Evolutionary conservation across 2,797 vertebrate genomes (phyloP), one percentile per base, ranked within the genome.

Genomic region (Manis javanica): DNA sequence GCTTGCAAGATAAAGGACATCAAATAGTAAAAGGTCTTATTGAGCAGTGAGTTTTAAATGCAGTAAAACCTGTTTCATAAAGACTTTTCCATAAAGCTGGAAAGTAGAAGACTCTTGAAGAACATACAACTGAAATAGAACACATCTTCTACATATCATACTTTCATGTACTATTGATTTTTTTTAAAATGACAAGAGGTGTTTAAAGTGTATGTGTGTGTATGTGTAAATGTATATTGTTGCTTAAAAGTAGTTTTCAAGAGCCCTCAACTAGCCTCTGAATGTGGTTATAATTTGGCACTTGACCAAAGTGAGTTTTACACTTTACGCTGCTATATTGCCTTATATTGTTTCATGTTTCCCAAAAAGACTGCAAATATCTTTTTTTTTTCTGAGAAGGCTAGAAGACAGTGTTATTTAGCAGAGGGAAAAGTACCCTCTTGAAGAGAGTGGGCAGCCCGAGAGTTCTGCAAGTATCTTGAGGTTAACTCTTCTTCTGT

Each of bases 171-270:
- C 49, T 90, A 57, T 26, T 90, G 24, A 69, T 64, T 91, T 86
- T 87, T 85, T 93, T 87, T 29, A 79, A 93, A 69, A 68, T 24
- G n/a, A 81, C 87, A 97, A 26, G 34, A 74, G 14, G 75, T 53
- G 3, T 46, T 9, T 1, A 46, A 46, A 46, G 42, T 15, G 3
- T 29, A 26, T 49, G 12, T 16, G 9, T 55, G 49, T 31, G 23
- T 3, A 4, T 3, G 11, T 26, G 16, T 14, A 29, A 31, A 31
- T 69, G 69, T 12, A 46, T 63, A 42, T 14, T 69, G 63, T 9
- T 42, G 26, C 61, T 61, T 21, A 78, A 83, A 1, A 88, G 53
- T 23, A 53, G 39, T 75, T 75, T 89, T 75, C 49, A 79, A 71
- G 51, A 69, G 9, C 9, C 78, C 39, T 71, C 78, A 72, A 63